Conservation (phyloP, 2,888 invertebrate genomes). For the Volucella bombylans region DNA sequence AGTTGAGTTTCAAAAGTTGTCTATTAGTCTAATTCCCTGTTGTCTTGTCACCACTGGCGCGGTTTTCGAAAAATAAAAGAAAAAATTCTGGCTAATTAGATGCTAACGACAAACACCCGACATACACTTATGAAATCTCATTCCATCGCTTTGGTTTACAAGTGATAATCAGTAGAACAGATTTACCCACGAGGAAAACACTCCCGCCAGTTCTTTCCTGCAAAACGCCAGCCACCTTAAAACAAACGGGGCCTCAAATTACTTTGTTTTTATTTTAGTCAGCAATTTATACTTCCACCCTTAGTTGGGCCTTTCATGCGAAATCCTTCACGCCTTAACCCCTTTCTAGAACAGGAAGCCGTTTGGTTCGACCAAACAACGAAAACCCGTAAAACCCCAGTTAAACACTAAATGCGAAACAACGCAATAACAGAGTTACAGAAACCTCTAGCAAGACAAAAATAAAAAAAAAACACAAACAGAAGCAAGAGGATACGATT, state of each 20-base stretch:
- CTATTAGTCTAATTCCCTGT: no score
- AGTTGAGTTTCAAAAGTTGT: no score
- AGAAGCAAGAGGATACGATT: conserved; percentile 40
- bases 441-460: conserved; percentile 26
- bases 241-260: conserved; percentile 31
- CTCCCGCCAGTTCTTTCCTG: conserved; percentile 19
- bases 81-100: conserved; percentile 11
- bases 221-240: conserved; percentile 1
- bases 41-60: no score
- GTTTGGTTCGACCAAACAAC: conserved; percentile 47
- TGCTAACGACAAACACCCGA: background rate
- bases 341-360: background rate
- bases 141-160: background rate
- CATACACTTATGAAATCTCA: background rate
- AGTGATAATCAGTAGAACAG: conserved; percentile 43
- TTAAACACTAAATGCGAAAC: conserved; percentile 68
- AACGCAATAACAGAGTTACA: conserved; percentile 41
- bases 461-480: background rate
- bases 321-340: background rate
- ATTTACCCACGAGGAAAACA: conserved; percentile 32
- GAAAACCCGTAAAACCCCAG: conserved; percentile 55
- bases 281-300: conserved; percentile 49
- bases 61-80: background rate
- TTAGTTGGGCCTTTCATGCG: conserved; percentile 8
- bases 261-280: conserved; percentile 51